Conservation (phyloP, 2,113 vertebrate genomes). For the Sitta europaea region DNA sequence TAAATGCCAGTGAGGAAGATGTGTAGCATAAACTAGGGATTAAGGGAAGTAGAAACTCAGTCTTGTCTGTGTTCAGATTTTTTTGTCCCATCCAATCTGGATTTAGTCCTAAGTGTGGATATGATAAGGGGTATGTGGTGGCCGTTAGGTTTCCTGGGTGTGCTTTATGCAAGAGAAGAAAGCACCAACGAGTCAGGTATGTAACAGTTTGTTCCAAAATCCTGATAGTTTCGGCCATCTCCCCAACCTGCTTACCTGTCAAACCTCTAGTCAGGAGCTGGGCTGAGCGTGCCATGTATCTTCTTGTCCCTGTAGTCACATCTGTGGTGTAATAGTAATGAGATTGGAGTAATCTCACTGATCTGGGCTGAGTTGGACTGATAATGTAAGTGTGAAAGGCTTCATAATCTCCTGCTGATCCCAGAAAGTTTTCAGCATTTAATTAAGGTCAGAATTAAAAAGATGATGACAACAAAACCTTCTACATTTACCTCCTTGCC, state of each 20-base stretch:
- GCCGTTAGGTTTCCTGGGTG: background rate
- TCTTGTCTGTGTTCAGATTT: background rate
- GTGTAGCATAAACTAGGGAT: background rate
- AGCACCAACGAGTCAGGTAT: background rate
- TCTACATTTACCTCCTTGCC: background rate
- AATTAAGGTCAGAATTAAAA: conserved; percentile 39
- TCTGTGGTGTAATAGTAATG: conserved; percentile 24
- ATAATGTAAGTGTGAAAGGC: conserved; percentile 42
- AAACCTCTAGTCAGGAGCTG: background rate
- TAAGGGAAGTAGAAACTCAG: background rate
- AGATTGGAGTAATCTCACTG: conserved; percentile 8
- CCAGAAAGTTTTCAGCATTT: conserved; percentile 41
- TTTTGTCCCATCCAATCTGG: background rate
- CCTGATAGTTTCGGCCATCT: background rate
- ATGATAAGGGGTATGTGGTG: too few species aligned
- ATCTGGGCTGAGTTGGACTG: background rate
- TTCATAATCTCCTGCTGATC: conserved; percentile 35
- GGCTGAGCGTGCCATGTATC: background rate
- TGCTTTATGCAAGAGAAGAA: background rate
- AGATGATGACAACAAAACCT: background rate
- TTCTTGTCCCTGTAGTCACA: background rate
- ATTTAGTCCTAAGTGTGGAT: background rate
- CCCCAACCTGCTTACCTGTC: background rate
- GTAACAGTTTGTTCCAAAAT: background rate
- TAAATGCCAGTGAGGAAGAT: background rate